These are phyloP conservation scores for Dendrolimus pini DNA, from an alignment of 2,888 invertebrate genomes.

Conservation along the genomic window DNA sequence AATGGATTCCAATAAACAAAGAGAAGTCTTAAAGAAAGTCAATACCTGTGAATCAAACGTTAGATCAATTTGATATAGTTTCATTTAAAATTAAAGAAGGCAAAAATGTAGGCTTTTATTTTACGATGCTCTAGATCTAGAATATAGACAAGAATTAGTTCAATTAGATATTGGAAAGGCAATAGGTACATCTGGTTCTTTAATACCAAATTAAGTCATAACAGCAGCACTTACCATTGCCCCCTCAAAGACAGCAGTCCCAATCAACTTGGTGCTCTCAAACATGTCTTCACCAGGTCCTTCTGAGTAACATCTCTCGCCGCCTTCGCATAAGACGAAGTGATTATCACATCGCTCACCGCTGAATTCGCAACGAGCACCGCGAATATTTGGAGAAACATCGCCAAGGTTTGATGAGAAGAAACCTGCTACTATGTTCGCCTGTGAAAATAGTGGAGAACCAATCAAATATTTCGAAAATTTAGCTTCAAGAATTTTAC, in stretches of 20 bases:
- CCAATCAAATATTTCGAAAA: too few species aligned
- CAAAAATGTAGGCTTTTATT: too few species aligned
- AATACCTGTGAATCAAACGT: too few species aligned
- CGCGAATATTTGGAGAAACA: conserved; percentile 86
- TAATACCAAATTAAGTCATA: not conserved
- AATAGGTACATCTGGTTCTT: too few species aligned
- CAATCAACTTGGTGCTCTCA: conserved; percentile 89
- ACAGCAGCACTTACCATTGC: conserved; percentile 64
- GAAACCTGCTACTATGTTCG: conserved; percentile 86
- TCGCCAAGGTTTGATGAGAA: conserved; percentile 89
- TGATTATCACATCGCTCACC: conserved; percentile 82
- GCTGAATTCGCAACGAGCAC: conserved; percentile 84
- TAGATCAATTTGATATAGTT: too few species aligned
- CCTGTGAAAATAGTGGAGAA: conserved; percentile 56
- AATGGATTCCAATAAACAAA: too few species aligned
- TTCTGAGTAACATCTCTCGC: conserved; percentile 81
- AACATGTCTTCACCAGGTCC: conserved; percentile 91
- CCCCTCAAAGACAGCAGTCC: conserved; percentile 79
- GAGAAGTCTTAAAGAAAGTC: too few species aligned
- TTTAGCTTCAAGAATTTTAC: too few species aligned
- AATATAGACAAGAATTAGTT: too few species aligned
- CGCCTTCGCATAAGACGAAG: conserved; percentile 78
- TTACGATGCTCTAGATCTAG: too few species aligned
- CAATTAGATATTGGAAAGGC: too few species aligned
- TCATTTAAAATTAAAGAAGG: too few species aligned